Evolutionary conservation across 1,140 invertebrate species (phyloP).

Genomic region (Diprion similis): DNA sequence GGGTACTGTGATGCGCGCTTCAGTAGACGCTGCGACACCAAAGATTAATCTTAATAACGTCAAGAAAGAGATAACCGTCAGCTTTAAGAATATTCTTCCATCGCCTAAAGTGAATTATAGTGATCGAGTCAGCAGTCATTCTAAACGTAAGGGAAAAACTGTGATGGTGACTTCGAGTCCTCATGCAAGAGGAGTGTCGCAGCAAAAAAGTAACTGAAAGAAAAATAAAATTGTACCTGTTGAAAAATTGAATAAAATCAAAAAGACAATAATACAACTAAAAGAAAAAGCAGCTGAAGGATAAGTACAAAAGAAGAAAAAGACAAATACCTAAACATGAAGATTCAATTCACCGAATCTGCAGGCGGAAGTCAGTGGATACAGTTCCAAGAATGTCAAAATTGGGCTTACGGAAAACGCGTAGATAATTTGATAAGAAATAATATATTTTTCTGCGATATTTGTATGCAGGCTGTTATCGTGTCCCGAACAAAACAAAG

Average conservation of each 20-base stretch:
- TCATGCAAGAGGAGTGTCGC: neutral
- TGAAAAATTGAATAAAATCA: neutral
- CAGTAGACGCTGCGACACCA: neutral
- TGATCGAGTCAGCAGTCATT: neutral
- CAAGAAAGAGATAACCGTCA: too few relatives aligned
- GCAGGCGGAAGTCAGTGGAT: neutral
- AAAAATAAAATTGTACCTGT: neutral
- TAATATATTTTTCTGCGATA: too few relatives aligned
- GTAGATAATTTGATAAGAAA: too few relatives aligned
- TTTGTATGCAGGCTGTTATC: too few relatives aligned
- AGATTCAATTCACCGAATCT: neutral
- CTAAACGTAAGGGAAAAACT: neutral
- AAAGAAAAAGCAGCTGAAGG: neutral
- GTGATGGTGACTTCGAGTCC: neutral
- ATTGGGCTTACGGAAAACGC: neutral
- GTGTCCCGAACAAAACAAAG: too few relatives aligned
- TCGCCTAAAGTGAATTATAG: neutral
- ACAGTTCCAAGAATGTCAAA: neutral
- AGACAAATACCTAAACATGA: neutral
- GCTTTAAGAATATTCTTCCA: too few relatives aligned
- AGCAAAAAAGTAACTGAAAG: neutral
- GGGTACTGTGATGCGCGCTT: neutral
- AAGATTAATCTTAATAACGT: neutral
- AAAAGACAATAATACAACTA: neutral
- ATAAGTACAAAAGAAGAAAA: too few relatives aligned